phyloP scores from a whole-genome alignment of 2,888 invertebrate species.

The Bombylius discolor region DNA sequence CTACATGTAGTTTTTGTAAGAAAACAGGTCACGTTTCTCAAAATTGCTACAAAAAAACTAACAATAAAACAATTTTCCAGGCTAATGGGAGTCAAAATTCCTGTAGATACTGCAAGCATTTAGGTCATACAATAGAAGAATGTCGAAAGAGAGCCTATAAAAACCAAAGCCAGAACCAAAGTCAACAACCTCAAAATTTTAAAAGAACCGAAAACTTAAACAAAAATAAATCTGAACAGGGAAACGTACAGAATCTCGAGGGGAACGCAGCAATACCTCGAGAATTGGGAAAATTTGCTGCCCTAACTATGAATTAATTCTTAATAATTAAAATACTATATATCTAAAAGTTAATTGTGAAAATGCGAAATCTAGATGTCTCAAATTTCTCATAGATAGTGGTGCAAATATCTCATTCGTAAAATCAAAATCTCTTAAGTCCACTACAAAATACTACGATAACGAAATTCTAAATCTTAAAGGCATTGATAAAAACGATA shows the following conservation, averaged over 20 bases:
- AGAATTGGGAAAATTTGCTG: background rate
- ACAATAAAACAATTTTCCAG: constrained; percentile 3
- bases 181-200: too few relatives aligned
- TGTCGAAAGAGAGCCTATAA: background rate
- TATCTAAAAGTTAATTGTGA: background rate
- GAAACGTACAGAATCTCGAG: background rate
- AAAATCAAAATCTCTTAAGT: background rate
- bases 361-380: background rate
- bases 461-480: background rate
- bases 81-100: background rate
- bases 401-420: background rate
- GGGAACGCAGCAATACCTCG: background rate
- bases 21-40: background rate
- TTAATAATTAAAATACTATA: background rate
- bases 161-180: too few relatives aligned
- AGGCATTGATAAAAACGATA: background rate
- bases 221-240: background rate
- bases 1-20: too few relatives aligned
- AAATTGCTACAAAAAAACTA: constrained; percentile 4
- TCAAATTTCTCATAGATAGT: background rate
- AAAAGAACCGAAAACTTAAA: too few relatives aligned
- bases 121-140: background rate
- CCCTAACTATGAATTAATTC: background rate
- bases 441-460: background rate
- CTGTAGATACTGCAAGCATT: background rate